Conservation (phyloP, 2,113 vertebrate genomes). For the Struthidea cinerea region DNA sequence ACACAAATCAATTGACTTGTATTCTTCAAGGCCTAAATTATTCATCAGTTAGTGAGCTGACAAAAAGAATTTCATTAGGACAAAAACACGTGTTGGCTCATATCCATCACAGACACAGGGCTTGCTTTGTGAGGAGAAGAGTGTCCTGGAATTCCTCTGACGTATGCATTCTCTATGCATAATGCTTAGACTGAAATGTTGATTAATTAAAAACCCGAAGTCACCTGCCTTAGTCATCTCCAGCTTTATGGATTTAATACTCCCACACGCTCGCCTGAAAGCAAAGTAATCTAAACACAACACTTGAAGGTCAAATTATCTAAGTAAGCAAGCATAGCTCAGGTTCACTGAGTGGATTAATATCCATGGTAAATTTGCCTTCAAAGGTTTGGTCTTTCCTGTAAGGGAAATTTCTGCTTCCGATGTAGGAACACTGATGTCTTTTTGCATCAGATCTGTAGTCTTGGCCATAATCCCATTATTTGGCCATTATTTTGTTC, state of each 20-base stretch:
- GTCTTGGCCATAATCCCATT: background rate
- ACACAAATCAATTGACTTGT: background rate
- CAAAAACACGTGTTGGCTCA: background rate
- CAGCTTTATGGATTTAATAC: background rate
- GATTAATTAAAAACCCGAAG: background rate
- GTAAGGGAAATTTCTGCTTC: background rate
- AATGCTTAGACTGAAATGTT: background rate
- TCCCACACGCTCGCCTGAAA: background rate
- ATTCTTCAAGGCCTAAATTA: conserved; percentile 25
- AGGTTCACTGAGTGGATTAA: background rate
- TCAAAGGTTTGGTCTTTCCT: background rate
- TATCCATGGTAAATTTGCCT: background rate
- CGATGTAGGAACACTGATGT: background rate
- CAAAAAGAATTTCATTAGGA: conserved; percentile 17
- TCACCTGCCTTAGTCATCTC: background rate
- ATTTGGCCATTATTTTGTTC: background rate
- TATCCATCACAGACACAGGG: conserved; percentile 9
- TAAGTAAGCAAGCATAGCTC: background rate
- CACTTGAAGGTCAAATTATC: background rate
- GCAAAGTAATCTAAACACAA: background rate
- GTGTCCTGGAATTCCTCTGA: background rate
- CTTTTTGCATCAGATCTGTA: background rate
- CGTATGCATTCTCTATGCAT: background rate
- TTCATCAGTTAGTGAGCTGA: conserved; percentile 23
- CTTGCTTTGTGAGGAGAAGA: background rate